phyloP scores from a whole-genome alignment of 1,140 invertebrate genomes.

The Hesperophylax magnus region DNA sequence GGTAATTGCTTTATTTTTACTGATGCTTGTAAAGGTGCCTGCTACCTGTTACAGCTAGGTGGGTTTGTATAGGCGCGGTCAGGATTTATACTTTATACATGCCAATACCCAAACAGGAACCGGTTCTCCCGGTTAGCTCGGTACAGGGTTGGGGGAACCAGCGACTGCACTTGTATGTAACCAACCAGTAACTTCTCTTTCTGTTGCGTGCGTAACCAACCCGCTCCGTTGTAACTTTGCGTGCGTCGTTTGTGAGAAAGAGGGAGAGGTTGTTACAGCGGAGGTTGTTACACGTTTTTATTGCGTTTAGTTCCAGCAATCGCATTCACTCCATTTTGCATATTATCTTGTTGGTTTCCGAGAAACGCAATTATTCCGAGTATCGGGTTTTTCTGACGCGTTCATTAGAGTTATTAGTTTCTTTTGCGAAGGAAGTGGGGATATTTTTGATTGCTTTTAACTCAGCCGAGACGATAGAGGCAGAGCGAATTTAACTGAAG shows the following conservation, averaged over 20 bases:
- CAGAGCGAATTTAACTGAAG: too few species aligned
- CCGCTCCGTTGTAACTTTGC: background rate
- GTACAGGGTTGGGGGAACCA: background rate
- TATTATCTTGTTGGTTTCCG: slow-evolving; percentile 1
- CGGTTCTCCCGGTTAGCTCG: background rate
- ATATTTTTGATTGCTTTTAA: too few species aligned
- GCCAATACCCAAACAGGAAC: background rate
- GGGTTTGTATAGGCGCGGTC: background rate
- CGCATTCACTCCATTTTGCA: background rate
- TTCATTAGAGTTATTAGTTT: slow-evolving; percentile 6
- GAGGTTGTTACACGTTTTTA: too few species aligned
- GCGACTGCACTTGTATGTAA: too few species aligned
- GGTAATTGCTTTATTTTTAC: slow-evolving; percentile 36
- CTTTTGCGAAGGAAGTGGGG: background rate
- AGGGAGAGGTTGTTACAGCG: background rate
- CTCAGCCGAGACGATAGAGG: too few species aligned
- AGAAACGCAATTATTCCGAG: slow-evolving; percentile 26
- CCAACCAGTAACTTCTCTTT: too few species aligned
- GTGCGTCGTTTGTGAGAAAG: background rate
- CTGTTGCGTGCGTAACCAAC: too few species aligned
- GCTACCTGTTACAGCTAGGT: slow-evolving; percentile 20
- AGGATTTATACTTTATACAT: background rate
- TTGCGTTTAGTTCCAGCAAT: background rate
- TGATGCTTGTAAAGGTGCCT: background rate
- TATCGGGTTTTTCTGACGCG: slow-evolving; percentile 1